Percentiles rank a stretch among this genome's conserved stretches.
These are phyloP conservation scores for Erethizon dorsatum DNA, from an alignment of 2,797 vertebrate genomes.

Conservation along the genomic window DNA sequence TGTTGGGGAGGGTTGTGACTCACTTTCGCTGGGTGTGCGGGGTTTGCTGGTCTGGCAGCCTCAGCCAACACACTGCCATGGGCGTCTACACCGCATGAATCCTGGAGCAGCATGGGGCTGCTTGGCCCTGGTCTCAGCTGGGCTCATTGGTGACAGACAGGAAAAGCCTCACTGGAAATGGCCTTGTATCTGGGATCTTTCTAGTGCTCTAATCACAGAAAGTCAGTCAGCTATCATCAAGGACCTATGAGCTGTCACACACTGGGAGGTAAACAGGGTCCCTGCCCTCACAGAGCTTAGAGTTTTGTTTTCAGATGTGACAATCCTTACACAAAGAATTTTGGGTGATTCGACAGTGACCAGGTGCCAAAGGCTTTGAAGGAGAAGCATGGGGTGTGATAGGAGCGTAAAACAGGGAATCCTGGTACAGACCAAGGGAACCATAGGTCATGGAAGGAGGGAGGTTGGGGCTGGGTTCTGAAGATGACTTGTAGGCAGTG, in stretches of 20 bases:
- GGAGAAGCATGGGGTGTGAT: neutral
- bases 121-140: neutral
- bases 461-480: neutral
- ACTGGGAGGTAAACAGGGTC: neutral
- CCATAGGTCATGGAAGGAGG: neutral
- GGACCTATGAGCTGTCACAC: neutral
- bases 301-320: neutral
- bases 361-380: neutral
- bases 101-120: rapidly evolving
- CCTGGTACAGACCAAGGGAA: neutral
- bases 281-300: neutral
- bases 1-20: neutral
- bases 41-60: neutral
- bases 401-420: neutral
- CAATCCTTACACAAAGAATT: neutral
- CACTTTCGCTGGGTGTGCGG: constrained; percentile 18
- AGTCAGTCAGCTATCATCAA: neutral
- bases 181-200: neutral
- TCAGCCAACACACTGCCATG: neutral
- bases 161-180: neutral
- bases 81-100: rapidly evolving
- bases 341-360: neutral
- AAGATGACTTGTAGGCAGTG: neutral
- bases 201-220: neutral
- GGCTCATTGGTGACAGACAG: neutral